Evolutionary conservation across 2,888 invertebrate genomes (phyloP).

Genomic region (Sthenelais limicola): DNA sequence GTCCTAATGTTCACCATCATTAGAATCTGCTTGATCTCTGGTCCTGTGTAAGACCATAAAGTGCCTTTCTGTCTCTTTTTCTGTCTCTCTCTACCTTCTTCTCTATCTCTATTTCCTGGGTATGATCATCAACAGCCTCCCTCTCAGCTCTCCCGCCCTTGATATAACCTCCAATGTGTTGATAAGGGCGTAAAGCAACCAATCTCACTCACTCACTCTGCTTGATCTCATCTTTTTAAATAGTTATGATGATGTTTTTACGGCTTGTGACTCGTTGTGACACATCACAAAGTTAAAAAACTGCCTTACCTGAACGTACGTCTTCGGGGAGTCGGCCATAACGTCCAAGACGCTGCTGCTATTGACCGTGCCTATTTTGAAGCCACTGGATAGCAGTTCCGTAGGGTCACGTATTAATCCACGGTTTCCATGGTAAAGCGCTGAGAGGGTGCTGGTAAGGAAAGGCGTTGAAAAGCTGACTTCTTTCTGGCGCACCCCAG

Average conservation of each 20-base stretch:
- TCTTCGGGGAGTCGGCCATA: slow-evolving; percentile 7
- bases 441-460: slow-evolving; percentile 28
- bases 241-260: background rate
- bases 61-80: too few relatives aligned
- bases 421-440: slow-evolving; percentile 22
- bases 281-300: too few relatives aligned
- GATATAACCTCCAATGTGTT: background rate
- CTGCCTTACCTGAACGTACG: slow-evolving; percentile 6
- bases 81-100: too few relatives aligned
- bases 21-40: too few relatives aligned
- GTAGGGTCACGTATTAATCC: background rate
- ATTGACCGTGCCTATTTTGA: slow-evolving; percentile 11
- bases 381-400: slow-evolving; percentile 25
- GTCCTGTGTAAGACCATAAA: too few relatives aligned
- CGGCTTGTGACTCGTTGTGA: background rate
- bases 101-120: too few relatives aligned
- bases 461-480: slow-evolving; percentile 21
- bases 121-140: too few relatives aligned
- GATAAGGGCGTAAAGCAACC: background rate
- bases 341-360: slow-evolving; percentile 12
- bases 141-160: too few relatives aligned
- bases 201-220: background rate
- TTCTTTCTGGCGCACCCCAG: background rate
- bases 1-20: too few relatives aligned
- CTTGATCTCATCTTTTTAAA: background rate